Percentiles rank a stretch among this genome's conserved stretches.
These are phyloP conservation scores for Archilochus colubris DNA, from an alignment of 2,113 vertebrate genomes.

Conservation along the genomic window DNA sequence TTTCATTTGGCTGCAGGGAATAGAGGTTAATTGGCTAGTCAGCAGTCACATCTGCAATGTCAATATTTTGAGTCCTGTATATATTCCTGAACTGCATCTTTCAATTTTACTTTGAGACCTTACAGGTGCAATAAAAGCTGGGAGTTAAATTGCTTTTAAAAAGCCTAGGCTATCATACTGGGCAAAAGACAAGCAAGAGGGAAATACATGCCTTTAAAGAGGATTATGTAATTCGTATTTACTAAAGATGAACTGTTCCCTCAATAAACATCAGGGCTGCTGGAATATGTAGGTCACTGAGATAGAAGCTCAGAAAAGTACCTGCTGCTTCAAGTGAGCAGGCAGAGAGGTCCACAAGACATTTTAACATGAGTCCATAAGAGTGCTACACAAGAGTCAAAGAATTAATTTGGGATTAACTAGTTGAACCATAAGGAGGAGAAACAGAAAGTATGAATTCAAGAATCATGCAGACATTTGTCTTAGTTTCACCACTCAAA, in stretches of 20 bases:
- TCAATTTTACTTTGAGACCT: constrained; percentile 49
- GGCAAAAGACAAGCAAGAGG: constrained; percentile 47
- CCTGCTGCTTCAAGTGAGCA: background rate
- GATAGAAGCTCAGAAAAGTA: background rate
- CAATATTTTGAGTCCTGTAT: background rate
- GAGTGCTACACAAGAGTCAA: constrained; percentile 58
- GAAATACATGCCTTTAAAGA: constrained; percentile 42
- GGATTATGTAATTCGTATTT: constrained; percentile 49
- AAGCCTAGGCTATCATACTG: background rate
- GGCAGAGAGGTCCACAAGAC: background rate
- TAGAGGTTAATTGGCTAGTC: constrained; percentile 16
- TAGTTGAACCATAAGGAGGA: constrained; percentile 53
- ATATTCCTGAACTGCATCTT: constrained; percentile 52
- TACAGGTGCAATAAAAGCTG: constrained; percentile 35
- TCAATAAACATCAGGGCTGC: background rate
- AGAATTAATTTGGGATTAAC: constrained; percentile 72
- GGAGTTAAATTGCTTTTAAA: constrained; percentile 65
- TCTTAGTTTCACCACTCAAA: constrained; percentile 11
- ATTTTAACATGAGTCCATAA: constrained; percentile 20
- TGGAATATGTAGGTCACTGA: constrained; percentile 36
- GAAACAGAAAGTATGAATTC: constrained; percentile 47
- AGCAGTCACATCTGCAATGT: background rate
- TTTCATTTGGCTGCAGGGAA: background rate
- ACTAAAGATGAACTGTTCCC: background rate
- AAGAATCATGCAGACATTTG: constrained; percentile 35